Conservation (phyloP, 2,113 vertebrate species). For the Laticauda colubrina region DNA sequence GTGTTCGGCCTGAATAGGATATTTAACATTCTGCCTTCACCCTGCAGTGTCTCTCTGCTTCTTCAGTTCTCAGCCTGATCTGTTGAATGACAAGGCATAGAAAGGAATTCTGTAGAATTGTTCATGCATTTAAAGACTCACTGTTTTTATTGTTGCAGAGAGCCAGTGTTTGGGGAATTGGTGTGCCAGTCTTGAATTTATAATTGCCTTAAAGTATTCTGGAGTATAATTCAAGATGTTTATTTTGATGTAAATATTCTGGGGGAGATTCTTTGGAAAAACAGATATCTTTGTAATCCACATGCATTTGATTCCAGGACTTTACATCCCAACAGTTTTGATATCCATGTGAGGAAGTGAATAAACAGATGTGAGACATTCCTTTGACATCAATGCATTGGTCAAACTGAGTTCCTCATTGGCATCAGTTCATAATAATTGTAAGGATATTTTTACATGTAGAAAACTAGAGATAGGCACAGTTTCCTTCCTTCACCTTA, state of each 20-base stretch:
- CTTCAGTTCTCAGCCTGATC: neutral
- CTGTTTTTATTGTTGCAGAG: neutral
- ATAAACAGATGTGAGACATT: too few species aligned
- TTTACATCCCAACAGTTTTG: neutral
- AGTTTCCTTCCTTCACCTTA: neutral
- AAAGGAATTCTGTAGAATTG: neutral
- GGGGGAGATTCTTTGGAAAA: neutral
- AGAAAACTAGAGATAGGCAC: neutral
- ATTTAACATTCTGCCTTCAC: neutral
- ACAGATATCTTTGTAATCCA: neutral
- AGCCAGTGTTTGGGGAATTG: neutral
- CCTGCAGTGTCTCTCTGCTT: neutral
- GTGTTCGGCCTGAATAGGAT: neutral
- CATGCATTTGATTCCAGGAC: neutral
- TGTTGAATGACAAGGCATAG: neutral
- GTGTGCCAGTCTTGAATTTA: neutral
- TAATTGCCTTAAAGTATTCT: neutral
- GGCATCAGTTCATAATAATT: neutral
- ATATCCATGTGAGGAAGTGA: neutral
- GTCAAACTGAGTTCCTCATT: neutral
- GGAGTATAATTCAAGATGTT: neutral
- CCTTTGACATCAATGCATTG: neutral
- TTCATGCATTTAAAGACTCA: neutral
- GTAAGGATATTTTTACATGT: neutral
- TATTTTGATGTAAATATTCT: neutral